These are phyloP conservation scores for Malurus cyaneus DNA, from an alignment of 2,113 vertebrate genomes.

Conservation along the genomic window DNA sequence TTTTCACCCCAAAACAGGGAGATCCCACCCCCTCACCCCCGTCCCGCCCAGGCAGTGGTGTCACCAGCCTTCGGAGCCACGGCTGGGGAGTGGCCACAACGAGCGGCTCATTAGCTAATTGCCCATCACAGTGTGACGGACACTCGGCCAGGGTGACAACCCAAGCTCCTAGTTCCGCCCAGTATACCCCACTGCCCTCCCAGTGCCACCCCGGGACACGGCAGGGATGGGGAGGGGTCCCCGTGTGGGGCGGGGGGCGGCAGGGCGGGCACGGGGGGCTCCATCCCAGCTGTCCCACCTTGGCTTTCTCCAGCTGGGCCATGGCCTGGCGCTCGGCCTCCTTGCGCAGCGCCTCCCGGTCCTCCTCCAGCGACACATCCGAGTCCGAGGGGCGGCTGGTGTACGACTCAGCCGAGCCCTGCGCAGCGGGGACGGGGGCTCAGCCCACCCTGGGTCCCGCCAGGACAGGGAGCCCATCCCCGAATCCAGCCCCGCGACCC, in stretches of 20 bases:
- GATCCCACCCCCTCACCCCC: not conserved
- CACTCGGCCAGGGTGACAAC: not conserved
- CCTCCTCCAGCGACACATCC: slow-evolving; percentile 95
- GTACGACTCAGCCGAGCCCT: slow-evolving; percentile 98
- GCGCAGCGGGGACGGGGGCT: not conserved
- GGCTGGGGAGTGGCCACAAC: not conserved
- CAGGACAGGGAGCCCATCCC: not conserved
- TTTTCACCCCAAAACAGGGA: no score
- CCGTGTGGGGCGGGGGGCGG: not conserved
- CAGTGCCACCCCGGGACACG: not conserved
- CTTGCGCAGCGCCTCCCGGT: slow-evolving; percentile 91
- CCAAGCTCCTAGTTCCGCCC: not conserved
- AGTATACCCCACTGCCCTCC: not conserved
- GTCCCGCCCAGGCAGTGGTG: not conserved
- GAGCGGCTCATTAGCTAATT: not conserved
- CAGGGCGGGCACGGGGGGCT: not conserved
- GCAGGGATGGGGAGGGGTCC: not conserved
- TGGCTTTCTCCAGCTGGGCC: slow-evolving; percentile 96
- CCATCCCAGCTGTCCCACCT: slow-evolving; percentile 74
- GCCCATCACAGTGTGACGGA: not conserved
- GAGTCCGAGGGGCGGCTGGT: slow-evolving; percentile 97
- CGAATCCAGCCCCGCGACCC: accelerated
- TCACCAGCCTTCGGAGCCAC: not conserved
- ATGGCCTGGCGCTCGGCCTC: slow-evolving; percentile 95
- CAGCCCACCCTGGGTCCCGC: accelerated